Evolutionary conservation across 2,888 invertebrate species (phyloP).

Genomic region (Cataglyphis altisquamis): DNA sequence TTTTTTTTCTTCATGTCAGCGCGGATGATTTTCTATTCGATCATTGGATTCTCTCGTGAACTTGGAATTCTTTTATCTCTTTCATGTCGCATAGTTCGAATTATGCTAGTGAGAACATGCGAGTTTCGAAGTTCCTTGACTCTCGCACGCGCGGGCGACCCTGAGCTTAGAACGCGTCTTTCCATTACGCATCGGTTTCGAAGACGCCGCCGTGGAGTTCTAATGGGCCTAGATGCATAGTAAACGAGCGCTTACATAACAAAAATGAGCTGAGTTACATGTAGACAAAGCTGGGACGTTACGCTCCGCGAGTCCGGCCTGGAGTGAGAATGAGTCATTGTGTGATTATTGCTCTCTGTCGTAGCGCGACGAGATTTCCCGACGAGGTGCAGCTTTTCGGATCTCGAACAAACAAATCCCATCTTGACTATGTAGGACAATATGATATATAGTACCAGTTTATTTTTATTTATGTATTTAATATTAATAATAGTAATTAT

Average conservation of each 20-base stretch:
- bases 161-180: constrained; percentile 51
- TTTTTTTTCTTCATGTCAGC: neutral
- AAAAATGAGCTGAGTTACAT: constrained; percentile 78
- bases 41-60: neutral
- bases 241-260: constrained; percentile 78
- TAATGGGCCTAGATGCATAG: constrained; percentile 73
- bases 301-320: constrained; percentile 77
- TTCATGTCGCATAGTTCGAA: neutral
- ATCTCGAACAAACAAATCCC: constrained; percentile 1
- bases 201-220: constrained; percentile 49
- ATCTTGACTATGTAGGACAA: neutral
- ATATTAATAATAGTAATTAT: neutral
- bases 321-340: constrained; percentile 79
- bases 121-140: constrained; percentile 60
- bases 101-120: constrained; percentile 8
- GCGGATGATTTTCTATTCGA: neutral
- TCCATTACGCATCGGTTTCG: constrained; percentile 40
- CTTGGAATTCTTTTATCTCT: neutral
- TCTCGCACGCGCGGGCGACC: constrained; percentile 55
- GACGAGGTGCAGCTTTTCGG: constrained; percentile 47
- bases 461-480: neutral
- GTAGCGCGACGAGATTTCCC: constrained; percentile 52
- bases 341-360: constrained; percentile 71
- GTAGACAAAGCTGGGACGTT: constrained; percentile 80
- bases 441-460: neutral